Percentiles rank a stretch among this genome's conserved stretches.
Evolutionary conservation across 2,888 invertebrate species (phyloP).

Genomic region (Brachyopa scutellaris): DNA sequence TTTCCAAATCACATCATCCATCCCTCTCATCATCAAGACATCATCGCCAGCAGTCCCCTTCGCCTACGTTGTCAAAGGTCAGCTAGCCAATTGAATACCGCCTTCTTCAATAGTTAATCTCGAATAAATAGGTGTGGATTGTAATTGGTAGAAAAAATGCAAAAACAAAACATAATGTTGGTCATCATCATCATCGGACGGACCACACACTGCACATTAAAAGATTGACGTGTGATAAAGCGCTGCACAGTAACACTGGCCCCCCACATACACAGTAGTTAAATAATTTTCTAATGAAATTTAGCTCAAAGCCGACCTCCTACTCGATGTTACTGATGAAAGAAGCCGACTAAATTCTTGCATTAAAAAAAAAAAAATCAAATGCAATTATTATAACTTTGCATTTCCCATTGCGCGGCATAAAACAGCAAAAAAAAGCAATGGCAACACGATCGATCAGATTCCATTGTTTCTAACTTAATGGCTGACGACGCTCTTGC

Average conservation of each 20-base stretch:
- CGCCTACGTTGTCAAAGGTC: conserved; percentile 41
- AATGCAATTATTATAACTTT: conserved; percentile 1
- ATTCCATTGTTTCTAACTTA: neutral
- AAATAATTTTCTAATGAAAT: conserved; percentile 44
- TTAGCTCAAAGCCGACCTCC: conserved; percentile 21
- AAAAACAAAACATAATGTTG: neutral
- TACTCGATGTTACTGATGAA: conserved; percentile 9
- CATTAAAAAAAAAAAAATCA: conserved; percentile 19
- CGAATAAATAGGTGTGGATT: conserved; percentile 57
- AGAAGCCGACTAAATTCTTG: conserved; percentile 45
- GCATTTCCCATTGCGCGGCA: neutral
- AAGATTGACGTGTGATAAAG: conserved; percentile 47
- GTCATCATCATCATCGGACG: conserved; percentile 21
- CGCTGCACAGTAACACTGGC: conserved; percentile 1
- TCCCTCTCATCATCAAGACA: conserved; percentile 28
- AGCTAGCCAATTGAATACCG: conserved; percentile 49
- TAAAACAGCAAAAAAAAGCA: neutral
- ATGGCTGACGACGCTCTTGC: neutral
- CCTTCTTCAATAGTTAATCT: conserved; percentile 60
- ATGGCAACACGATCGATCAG: conserved; percentile 1
- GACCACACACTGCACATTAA: conserved; percentile 41
- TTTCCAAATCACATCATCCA: conserved; percentile 14
- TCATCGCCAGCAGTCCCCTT: neutral
- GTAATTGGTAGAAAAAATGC: conserved; percentile 29
- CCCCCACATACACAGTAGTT: conserved; percentile 29